These are phyloP conservation scores for Megaceryle maxima DNA, from an alignment of 2,113 vertebrate species.

Conservation along the genomic window DNA sequence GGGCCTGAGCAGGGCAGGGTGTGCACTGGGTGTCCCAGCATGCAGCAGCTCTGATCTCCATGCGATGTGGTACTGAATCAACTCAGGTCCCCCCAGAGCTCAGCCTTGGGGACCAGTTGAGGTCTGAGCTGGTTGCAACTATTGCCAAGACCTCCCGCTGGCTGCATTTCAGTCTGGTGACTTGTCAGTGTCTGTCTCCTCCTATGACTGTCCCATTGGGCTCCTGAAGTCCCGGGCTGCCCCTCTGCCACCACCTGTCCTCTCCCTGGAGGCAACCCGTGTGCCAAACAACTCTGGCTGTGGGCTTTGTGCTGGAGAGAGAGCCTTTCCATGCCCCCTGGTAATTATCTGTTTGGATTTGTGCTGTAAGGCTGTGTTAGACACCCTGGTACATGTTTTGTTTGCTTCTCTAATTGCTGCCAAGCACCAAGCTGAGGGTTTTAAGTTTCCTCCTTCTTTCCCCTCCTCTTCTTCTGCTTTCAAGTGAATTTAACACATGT, in stretches of 20 bases:
- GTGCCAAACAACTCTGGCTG: neutral
- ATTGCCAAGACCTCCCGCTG: neutral
- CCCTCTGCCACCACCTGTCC: conserved; percentile 22
- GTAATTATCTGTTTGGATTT: neutral
- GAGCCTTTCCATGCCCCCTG: neutral
- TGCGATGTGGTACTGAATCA: neutral
- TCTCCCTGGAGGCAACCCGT: neutral
- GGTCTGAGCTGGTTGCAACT: neutral
- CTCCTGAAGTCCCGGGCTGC: neutral
- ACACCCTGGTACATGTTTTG: neutral
- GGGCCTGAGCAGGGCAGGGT: fast-evolving
- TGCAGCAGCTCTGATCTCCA: neutral
- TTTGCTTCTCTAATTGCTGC: neutral
- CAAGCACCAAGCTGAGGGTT: neutral
- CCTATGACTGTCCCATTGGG: neutral
- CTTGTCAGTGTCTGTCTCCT: conserved; percentile 23
- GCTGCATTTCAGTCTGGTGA: neutral
- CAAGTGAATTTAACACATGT: neutral
- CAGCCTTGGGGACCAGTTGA: fast-evolving
- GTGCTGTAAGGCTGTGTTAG: neutral
- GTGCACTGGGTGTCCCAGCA: fast-evolving
- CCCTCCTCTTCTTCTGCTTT: neutral
- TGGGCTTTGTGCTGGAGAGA: fast-evolving
- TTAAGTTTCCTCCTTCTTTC: neutral
- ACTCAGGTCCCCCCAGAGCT: neutral